phyloP scores from a whole-genome alignment of 64 coral and sea anemone genomes.

The Pocillopora damicornis region DNA sequence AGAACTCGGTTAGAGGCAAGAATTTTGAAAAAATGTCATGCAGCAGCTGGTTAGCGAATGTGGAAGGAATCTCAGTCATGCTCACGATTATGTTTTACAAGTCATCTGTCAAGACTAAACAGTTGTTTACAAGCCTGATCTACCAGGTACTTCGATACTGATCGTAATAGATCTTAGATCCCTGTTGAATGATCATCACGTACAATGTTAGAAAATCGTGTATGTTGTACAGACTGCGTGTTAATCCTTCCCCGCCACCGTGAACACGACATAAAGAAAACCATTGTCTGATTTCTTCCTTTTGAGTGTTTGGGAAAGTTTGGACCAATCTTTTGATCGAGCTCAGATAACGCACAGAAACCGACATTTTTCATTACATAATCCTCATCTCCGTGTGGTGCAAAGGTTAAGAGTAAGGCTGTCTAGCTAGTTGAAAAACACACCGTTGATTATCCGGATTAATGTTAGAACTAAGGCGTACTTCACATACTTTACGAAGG shows the following conservation, averaged over 20 bases:
- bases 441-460: slow-evolving; percentile 23
- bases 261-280: not conserved
- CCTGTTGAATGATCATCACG: too few species aligned
- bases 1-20: not conserved
- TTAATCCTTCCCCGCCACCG: not conserved
- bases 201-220: not conserved
- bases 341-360: not conserved
- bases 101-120: slow-evolving; percentile 14
- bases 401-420: slow-evolving; percentile 29
- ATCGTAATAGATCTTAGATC: not conserved
- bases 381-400: slow-evolving; percentile 7
- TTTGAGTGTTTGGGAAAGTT: not conserved
- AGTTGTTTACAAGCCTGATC: not conserved
- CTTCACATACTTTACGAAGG: not conserved
- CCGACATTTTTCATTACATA: slow-evolving; percentile 16
- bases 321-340: not conserved
- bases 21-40: not conserved
- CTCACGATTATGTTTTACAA: not conserved
- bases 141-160: not conserved
- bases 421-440: slow-evolving; percentile 8
- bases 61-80: not conserved
- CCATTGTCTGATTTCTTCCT: not conserved
- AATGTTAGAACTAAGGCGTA: not conserved
- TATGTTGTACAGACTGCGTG: not conserved
- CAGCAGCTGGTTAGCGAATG: not conserved